Evolutionary conservation across 1,140 invertebrate genomes (phyloP).

Genomic region (Bombus polaris): DNA sequence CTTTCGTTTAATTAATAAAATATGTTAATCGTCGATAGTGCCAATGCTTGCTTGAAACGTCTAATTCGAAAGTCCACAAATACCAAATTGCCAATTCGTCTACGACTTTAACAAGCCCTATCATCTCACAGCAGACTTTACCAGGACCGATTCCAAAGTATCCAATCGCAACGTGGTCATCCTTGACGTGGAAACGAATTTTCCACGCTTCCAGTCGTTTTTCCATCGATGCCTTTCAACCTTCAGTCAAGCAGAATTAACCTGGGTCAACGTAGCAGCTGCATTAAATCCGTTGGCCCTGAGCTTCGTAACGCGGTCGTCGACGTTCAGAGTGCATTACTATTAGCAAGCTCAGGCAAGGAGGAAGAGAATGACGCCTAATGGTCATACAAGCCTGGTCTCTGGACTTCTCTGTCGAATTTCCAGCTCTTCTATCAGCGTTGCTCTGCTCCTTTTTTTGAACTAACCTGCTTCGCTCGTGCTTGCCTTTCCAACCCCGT

Average conservation of each 20-base stretch:
- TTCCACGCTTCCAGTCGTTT: constrained; percentile 10
- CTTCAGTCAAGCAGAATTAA: not conserved
- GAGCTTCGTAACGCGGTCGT: not conserved
- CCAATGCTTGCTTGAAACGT: not conserved
- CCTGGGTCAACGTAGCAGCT: not conserved
- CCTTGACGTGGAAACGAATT: constrained; percentile 1
- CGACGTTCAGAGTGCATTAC: not conserved
- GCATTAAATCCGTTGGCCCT: not conserved
- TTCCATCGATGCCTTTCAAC: constrained; percentile 11
- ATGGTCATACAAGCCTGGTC: not conserved
- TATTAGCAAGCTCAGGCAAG: not conserved
- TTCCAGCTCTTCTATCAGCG: constrained; percentile 9
- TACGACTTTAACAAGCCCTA: not conserved
- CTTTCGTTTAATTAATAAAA: not conserved
- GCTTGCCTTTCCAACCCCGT: constrained; percentile 30
- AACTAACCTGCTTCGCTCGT: constrained; percentile 15
- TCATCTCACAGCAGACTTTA: not conserved
- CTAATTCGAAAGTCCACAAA: not conserved
- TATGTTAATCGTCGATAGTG: too few relatives aligned
- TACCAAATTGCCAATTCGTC: not conserved
- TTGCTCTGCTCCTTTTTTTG: constrained; percentile 41
- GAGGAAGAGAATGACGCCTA: too few relatives aligned
- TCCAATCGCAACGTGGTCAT: not conserved
- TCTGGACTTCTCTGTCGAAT: constrained; percentile 24
- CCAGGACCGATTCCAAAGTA: not conserved